These are phyloP conservation scores for Leucophenga maculata DNA, from an alignment of 2,888 invertebrate genomes.

Conservation along the genomic window DNA sequence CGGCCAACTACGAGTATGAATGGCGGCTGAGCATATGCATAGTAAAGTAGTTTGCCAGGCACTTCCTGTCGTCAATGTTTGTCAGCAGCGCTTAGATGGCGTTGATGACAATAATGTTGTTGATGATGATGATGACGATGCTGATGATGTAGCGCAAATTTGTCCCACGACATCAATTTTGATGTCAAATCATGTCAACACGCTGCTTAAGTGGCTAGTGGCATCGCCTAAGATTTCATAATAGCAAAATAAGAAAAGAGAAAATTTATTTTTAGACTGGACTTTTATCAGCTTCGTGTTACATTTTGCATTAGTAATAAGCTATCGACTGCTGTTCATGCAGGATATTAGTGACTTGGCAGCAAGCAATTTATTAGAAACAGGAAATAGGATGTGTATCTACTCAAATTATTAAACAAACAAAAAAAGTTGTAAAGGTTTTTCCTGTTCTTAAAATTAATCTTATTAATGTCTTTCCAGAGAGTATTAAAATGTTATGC, in stretches of 20 bases:
- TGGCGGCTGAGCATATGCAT: conserved; percentile 12
- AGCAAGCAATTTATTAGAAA: no score
- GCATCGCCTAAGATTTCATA: no score
- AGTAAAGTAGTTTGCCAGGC: conserved; percentile 7
- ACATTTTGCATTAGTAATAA: neutral
- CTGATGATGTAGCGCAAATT: conserved; percentile 37
- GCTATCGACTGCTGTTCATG: neutral
- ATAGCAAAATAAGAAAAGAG: no score
- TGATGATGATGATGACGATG: conserved; percentile 26
- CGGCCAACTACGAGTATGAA: neutral
- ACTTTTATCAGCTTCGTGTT: conserved; percentile 8
- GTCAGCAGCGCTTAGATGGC: neutral
- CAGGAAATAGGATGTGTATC: no score
- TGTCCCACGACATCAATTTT: conserved; percentile 40
- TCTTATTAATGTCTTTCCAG: no score
- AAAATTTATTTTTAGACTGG: no score
- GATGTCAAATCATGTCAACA: conserved; percentile 38
- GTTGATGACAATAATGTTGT: neutral
- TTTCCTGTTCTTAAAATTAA: no score
- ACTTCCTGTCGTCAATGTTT: neutral
- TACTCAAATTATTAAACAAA: no score
- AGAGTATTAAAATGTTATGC: no score
- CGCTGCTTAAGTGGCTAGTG: conserved; percentile 22
- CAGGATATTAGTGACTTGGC: neutral
- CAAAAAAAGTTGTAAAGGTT: no score